Conservation (phyloP, 1,140 invertebrate species). For the Paraescarpia echinospica region DNA sequence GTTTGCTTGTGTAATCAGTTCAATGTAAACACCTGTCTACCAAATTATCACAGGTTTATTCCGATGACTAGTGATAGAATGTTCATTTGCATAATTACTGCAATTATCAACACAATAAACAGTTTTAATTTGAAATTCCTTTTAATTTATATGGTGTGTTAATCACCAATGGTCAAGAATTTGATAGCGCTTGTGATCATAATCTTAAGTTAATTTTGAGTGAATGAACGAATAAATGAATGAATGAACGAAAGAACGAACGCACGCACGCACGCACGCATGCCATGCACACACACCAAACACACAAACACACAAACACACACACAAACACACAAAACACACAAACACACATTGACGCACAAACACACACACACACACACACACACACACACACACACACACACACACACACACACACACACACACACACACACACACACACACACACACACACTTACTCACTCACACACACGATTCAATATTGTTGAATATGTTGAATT, state of each 20-base stretch:
- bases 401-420: too few relatives aligned
- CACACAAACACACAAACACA: too few relatives aligned
- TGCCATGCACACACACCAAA: too few relatives aligned
- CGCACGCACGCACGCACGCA: too few relatives aligned
- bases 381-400: too few relatives aligned
- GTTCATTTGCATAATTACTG: neutral
- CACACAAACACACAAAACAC: too few relatives aligned
- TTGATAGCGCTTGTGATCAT: neutral
- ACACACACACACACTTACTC: too few relatives aligned
- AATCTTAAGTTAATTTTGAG: neutral
- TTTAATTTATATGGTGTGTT: neutral
- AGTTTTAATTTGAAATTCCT: neutral
- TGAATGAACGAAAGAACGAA: neutral
- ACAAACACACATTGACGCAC: too few relatives aligned
- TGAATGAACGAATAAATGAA: neutral
- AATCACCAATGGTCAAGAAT: neutral
- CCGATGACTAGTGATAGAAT: neutral
- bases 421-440: too few relatives aligned
- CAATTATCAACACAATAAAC: neutral
- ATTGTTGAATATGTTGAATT: too few relatives aligned
- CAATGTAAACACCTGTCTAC: neutral
- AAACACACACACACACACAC: too few relatives aligned
- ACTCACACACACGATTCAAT: too few relatives aligned
- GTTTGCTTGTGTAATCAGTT: neutral
- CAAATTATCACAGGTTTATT: neutral